Conservation (phyloP, 2,797 vertebrate species). For the Enteromius thamalakanensis region DNA sequence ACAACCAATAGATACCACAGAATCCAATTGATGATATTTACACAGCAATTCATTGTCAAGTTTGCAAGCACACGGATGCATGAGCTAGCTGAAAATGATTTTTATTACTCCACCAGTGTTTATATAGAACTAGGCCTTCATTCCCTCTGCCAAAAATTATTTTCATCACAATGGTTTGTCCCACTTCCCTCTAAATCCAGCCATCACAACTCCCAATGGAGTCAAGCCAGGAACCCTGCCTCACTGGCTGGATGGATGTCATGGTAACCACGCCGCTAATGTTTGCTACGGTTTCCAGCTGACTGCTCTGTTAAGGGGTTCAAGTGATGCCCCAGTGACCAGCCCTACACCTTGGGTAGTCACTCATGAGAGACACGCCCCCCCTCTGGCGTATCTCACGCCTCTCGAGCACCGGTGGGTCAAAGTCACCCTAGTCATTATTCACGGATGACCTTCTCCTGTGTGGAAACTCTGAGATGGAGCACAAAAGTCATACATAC, state of each 20-base stretch:
- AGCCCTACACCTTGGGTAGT: background rate
- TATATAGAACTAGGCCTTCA: constrained; percentile 18
- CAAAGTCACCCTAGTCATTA: constrained; percentile 17
- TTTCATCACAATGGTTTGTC: constrained; percentile 23
- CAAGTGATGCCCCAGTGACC: constrained; percentile 18
- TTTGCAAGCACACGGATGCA: background rate
- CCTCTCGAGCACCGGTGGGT: background rate
- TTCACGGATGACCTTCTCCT: constrained; percentile 6
- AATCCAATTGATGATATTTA: constrained; percentile 24
- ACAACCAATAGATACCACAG: constrained; percentile 19
- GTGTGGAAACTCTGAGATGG: background rate
- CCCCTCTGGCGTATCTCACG: background rate
- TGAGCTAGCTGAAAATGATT: background rate
- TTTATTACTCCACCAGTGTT: background rate
- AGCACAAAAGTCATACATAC: background rate
- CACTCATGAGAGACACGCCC: background rate
- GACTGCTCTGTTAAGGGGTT: constrained; percentile 52
- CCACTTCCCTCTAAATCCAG: constrained; percentile 12
- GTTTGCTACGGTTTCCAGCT: constrained; percentile 67
- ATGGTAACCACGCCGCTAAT: constrained; percentile 67
- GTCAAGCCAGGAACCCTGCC: constrained; percentile 30
- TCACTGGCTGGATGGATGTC: constrained; percentile 57
- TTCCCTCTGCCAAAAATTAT: constrained; percentile 11
- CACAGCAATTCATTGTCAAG: constrained; percentile 22
- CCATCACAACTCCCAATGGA: constrained; percentile 49